Conservation (phyloP, 1,140 invertebrate species). For the Cotesia typhae region DNA sequence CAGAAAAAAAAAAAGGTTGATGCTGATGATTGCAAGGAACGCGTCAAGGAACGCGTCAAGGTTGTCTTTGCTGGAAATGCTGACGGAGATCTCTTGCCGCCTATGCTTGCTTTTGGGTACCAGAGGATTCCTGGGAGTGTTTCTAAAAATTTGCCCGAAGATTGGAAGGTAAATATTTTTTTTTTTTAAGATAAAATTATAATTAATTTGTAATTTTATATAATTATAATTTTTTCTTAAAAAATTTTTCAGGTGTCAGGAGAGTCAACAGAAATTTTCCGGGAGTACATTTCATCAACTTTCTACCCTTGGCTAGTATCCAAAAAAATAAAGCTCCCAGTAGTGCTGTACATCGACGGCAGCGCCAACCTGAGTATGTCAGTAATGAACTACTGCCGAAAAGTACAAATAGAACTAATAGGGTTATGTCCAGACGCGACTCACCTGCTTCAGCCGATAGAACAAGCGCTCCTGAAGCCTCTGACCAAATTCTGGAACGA, state of each 20-base stretch:
- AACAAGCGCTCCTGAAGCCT: too few relatives aligned
- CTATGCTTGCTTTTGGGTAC: conserved; percentile 45
- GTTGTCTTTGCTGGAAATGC: conserved; percentile 45
- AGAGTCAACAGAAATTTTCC: conserved; percentile 36
- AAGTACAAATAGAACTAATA: too few relatives aligned
- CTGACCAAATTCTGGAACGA: too few relatives aligned
- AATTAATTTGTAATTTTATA: too few relatives aligned
- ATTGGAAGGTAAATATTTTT: conserved; percentile 41
- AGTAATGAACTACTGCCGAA: background rate
- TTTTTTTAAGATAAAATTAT: conserved; percentile 30
- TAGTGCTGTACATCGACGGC: conserved; percentile 58
- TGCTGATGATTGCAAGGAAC: conserved; percentile 41
- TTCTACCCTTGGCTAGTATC: conserved; percentile 47
- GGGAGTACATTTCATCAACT: conserved; percentile 46
- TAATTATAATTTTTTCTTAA: too few relatives aligned
- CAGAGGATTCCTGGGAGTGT: conserved; percentile 40
- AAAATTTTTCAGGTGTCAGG: too few relatives aligned
- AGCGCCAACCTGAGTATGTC: conserved; percentile 53
- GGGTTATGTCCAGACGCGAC: too few relatives aligned
- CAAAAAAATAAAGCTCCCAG: conserved; percentile 45
- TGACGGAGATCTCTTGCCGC: conserved; percentile 40
- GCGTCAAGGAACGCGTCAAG: conserved; percentile 46
- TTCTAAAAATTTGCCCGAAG: conserved; percentile 32
- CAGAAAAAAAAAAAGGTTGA: too few relatives aligned
- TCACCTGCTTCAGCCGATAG: too few relatives aligned